These are phyloP conservation scores for Spizaetus ornatus DNA, from an alignment of 2,113 vertebrate species.

Conservation along the genomic window DNA sequence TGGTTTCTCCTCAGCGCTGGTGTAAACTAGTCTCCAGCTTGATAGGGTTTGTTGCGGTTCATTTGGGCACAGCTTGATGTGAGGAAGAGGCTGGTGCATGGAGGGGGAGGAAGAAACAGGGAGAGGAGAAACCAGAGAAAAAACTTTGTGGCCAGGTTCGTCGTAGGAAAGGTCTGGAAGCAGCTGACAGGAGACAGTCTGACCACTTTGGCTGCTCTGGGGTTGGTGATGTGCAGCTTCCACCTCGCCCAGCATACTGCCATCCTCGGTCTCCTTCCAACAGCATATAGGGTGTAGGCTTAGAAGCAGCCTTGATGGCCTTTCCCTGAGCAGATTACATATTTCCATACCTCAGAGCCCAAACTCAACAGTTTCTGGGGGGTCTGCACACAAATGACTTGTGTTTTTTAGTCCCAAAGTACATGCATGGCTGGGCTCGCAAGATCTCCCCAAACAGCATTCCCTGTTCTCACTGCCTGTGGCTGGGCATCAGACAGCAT, in stretches of 20 bases:
- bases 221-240: background rate
- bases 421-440: background rate
- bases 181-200: background rate
- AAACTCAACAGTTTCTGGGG: background rate
- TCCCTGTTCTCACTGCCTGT: rapidly evolving
- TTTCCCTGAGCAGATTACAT: background rate
- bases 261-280: background rate
- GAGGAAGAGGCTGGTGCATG: background rate
- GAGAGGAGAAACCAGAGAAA: background rate
- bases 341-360: background rate
- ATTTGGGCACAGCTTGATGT: background rate
- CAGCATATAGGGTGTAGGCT: rapidly evolving
- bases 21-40: background rate
- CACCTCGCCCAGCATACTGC: background rate
- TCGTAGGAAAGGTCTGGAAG: background rate
- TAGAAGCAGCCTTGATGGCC: rapidly evolving
- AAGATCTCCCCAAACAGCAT: background rate
- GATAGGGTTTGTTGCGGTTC: background rate
- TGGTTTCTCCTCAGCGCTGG: background rate
- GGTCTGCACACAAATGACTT: background rate
- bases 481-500: background rate
- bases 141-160: background rate
- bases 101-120: background rate
- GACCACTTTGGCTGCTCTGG: background rate
- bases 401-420: background rate